phyloP scores from a whole-genome alignment of 2,888 invertebrate genomes.

The Antheraea assamensis region DNA sequence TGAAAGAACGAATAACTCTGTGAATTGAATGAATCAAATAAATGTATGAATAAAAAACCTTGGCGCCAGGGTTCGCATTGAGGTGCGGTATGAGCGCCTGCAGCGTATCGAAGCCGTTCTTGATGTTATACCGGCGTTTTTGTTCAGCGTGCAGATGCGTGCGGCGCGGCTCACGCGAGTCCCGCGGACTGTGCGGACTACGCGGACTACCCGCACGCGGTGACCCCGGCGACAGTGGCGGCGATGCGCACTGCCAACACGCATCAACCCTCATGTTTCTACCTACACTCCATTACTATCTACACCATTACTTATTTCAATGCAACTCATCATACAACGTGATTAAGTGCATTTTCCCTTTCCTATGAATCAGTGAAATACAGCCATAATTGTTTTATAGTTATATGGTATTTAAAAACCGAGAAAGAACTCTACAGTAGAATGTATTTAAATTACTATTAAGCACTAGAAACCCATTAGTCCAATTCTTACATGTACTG shows the following conservation, averaged over 20 bases:
- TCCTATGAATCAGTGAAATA: too few relatives aligned
- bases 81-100: conserved; percentile 96
- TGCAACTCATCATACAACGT: too few relatives aligned
- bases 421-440: too few relatives aligned
- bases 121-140: conserved; percentile 97
- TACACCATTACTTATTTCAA: too few relatives aligned
- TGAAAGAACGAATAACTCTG: too few relatives aligned
- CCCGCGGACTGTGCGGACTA: conserved; percentile 85
- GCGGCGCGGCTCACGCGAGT: conserved; percentile 87
- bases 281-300: neutral
- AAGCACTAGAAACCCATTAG: too few relatives aligned
- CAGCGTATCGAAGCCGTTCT: conserved; percentile 97
- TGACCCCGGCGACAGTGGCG: conserved; percentile 84
- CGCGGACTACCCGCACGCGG: conserved; percentile 72
- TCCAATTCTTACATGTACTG: too few relatives aligned
- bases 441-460: too few relatives aligned
- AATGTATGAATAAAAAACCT: conserved; percentile 77
- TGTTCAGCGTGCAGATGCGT: conserved; percentile 98
- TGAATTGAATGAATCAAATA: neutral
- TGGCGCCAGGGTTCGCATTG: conserved; percentile 93
- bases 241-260: conserved; percentile 59
- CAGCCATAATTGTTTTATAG: too few relatives aligned
- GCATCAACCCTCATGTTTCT: neutral
- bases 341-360: too few relatives aligned
- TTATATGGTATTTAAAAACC: too few relatives aligned